Base-by-base conservation (phyloP, 2,797 vertebrate species). In the Valencia hispanica region DNA sequence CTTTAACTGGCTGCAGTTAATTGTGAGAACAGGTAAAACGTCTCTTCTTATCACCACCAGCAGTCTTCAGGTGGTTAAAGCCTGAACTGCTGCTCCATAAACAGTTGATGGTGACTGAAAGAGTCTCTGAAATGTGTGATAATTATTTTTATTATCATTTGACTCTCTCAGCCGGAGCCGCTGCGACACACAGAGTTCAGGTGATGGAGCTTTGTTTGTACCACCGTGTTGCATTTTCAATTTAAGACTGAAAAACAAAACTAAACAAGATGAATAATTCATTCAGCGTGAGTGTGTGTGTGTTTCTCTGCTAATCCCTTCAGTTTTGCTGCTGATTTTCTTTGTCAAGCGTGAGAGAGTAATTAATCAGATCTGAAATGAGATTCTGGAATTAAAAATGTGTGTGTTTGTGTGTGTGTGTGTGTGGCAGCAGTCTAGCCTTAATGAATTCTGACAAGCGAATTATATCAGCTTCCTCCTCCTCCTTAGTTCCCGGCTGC, bases 361-460 rank as follows among this genome's bases (percentile, higher is more conserved):
- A 92, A 92, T 92, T 91, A 92, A 90, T 89, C 88, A 92, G 90
- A 92, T 92, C 86, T 91, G 82, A 92, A 94, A 90, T 92, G 84
- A 92, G 90, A 91, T 93, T 92, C 91, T 87, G 81, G 82, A 91
- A 91, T 92, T 93, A 92, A 93, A 86, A 84, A 74, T 70, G 79
- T 68, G 69, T 66, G 65, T 48, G 78, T 65, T 63, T 55, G 71
- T 71, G 79, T 68, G 72, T 63, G 75, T 55, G 45, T 70, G 77
- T 76, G 83, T 57, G 75, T 78, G 36, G 66, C 66, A 75, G 73
- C 43, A 78, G 81, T 89, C 84, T 80, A 75, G 78, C 75, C 79
- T 65, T 86, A 93, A 93, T 93, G 79, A 90, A 88, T 92, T 88
- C 83, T 88, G 92, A 91, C 92, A 93, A 83, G 85, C 84, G 86